Evolutionary conservation across 2,797 vertebrate species (phyloP), one percentile per base, ranked within the genome.

Genomic region (Smutsia gigantea): DNA sequence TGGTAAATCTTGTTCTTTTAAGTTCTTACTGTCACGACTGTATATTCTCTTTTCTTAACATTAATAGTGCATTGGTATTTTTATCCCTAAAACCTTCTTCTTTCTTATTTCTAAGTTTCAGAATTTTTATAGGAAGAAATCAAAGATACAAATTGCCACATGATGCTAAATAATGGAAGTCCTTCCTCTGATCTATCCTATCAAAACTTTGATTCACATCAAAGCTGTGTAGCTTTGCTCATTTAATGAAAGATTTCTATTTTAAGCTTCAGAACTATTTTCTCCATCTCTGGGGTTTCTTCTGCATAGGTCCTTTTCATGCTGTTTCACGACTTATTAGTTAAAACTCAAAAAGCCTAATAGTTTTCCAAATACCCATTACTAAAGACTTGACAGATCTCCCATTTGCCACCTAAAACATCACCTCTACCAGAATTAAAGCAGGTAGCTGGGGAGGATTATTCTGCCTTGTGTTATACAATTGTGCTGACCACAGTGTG

Each of bases 51-150:
- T 74, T 53, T 64, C 37, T 68, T 87, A 84, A 68, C 11, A 25
- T 81, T 53, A 49, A 29, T 51, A 90, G 51, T 37, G n/a, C 17
- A 51, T 57, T 34, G 12, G 49, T 51, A 77, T 86, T 25, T 94
- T 94, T 90, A 64, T 86, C 7, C 53, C 74, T 91, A 46, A 78
- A 78, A 94, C 14, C 27, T 66, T 87, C 69, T 59, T 87, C 85
- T 39, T 59, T 94, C 93, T 91, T 82, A 49, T 15, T 93, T 27
- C 39, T 95, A 66, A 88, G 42, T 51, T 37, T 42, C 46, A 46
- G 9, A 68, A 89, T 92, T 96, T 94, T 93, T 72, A 78, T 37
- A 37, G 78, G 49, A 63, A 90, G 42, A 92, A 79, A 72, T n/a
- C 13, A 81, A 68, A 95, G 57, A 19, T 51, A 63, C 23, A 42